Evolutionary conservation across 2,888 invertebrate species (phyloP), one percentile per base, ranked within the genome.

Genomic region (Steinernema hermaphroditum): DNA sequence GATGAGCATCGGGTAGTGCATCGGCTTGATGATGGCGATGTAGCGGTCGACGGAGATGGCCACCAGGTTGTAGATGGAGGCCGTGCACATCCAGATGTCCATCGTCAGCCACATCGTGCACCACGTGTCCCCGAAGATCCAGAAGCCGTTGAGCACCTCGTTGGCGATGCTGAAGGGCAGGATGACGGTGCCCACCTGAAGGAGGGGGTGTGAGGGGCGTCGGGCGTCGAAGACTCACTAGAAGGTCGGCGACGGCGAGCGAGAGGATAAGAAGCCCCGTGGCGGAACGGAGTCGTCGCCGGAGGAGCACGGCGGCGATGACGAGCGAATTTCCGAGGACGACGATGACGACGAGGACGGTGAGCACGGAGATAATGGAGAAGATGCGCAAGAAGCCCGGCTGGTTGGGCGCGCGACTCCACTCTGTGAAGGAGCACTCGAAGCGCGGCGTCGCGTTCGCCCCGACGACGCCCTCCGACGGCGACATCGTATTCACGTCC

Each of bases 51-150:
- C 89, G 19, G 94, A 94, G 87, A 96, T 96, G 83, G 94, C 96
- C 87, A 95, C 95, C 72, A 96, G 91, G 88, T 96, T 96, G 82
- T 96, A 90, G 85, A 96, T 96, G 82, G 94, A 95, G 0, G 96
- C 94, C 0, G 97, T 97, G 89, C 96, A 96, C 93, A 96, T 93
- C 94, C 96, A 95, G 14, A 97, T 96, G 88, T 97, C 97, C 73
- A 96, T 92, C 0, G 96, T 96, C 77, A 97, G 90, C 96, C 96
- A 97, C 80, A 94, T 91, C 14, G 83, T 85, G 75, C 96, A 97
- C 94, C 96, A 95, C 57, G 94, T 90, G 88, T 93, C 92, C 69
- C 96, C 96, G 87, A 96, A 97, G 84, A 96, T 93, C 97, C 97
- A 97, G 87, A 94, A 92, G 92, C 86, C 83, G 34, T 87, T 83